A percentile compares a stretch with the other conserved stretches of the same genome.
phyloP scores from a whole-genome alignment of 2,888 invertebrate species.

The Cetonia aurata region DNA sequence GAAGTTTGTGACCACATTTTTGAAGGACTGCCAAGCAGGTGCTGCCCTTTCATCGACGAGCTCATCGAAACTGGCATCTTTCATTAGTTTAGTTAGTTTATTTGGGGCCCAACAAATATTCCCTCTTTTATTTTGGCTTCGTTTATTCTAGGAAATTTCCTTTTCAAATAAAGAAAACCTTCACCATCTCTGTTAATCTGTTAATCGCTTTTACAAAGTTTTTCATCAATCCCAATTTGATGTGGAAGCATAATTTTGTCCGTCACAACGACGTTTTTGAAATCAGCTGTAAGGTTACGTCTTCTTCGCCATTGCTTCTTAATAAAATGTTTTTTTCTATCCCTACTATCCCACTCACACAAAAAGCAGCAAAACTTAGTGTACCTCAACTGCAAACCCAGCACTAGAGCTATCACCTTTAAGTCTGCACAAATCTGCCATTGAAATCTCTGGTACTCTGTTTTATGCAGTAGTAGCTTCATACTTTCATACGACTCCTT shows the following conservation, averaged over 20 bases:
- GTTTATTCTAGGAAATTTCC: too few species aligned
- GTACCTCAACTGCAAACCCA: slow-evolving; percentile 2
- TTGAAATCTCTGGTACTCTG: too few species aligned
- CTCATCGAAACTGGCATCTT: slow-evolving; percentile 1
- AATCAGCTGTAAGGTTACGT: background rate
- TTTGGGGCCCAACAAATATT: slow-evolving; percentile 17
- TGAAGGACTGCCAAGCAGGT: background rate
- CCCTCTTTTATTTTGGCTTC: too few species aligned
- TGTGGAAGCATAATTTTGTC: slow-evolving; percentile 6
- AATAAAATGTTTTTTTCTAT: background rate
- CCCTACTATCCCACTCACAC: too few species aligned
- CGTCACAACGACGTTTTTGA: slow-evolving; percentile 7
- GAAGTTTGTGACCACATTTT: background rate
- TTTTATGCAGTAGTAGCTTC: slow-evolving; percentile 8
- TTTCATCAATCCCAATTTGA: slow-evolving; percentile 5
- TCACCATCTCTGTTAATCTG: too few species aligned
- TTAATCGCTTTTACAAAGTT: background rate
- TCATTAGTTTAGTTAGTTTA: too few species aligned
- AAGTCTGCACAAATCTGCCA: too few species aligned
- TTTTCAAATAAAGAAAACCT: slow-evolving; percentile 4
- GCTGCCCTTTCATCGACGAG: background rate
- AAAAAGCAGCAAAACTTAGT: too few species aligned
- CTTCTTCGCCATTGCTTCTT: background rate
- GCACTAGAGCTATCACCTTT: too few species aligned
- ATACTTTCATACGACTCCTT: background rate